Evolutionary conservation across 2,888 invertebrate species (phyloP).

Genomic region (Gymnocheta viridis): DNA sequence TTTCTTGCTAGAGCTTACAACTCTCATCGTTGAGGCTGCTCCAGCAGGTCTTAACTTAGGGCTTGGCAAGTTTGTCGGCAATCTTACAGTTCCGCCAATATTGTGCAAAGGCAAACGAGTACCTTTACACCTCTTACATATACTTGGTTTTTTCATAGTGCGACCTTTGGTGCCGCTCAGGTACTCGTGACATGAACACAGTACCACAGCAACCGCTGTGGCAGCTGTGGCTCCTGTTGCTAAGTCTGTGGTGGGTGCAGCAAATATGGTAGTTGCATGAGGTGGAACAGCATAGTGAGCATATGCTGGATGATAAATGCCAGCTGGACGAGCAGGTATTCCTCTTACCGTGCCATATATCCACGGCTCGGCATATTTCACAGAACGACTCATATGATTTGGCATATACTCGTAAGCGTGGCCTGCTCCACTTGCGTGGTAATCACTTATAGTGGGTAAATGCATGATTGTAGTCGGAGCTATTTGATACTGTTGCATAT

Average conservation of each 20-base stretch:
- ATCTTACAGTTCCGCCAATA: slow-evolving; percentile 87
- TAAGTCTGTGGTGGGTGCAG: slow-evolving; percentile 74
- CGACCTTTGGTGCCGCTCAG: slow-evolving; percentile 89
- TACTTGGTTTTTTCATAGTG: slow-evolving; percentile 88
- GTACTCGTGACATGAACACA: slow-evolving; percentile 92
- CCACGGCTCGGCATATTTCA: slow-evolving; percentile 94
- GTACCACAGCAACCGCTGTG: slow-evolving; percentile 84
- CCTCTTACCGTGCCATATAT: slow-evolving; percentile 89
- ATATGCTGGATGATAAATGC: slow-evolving; percentile 75
- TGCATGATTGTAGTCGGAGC: slow-evolving; percentile 62
- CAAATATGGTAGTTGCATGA: slow-evolving; percentile 76
- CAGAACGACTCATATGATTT: slow-evolving; percentile 88
- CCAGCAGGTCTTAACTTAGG: slow-evolving; percentile 78
- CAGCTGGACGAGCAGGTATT: slow-evolving; percentile 81
- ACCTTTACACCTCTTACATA: slow-evolving; percentile 93
- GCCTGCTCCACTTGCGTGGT: slow-evolving; percentile 59
- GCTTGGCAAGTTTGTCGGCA: slow-evolving; percentile 77
- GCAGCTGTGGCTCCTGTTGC: slow-evolving; percentile 83
- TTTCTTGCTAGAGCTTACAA: slow-evolving; percentile 83
- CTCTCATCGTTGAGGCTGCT: slow-evolving; percentile 86
- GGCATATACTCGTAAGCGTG: slow-evolving; percentile 81
- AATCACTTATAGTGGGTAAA: slow-evolving; percentile 62
- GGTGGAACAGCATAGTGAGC: slow-evolving; percentile 73
- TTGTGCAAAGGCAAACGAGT: slow-evolving; percentile 88
- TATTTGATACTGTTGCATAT: slow-evolving; percentile 63